Percentiles rank a stretch among this genome's conserved stretches.
Evolutionary conservation across 2,888 invertebrate genomes (phyloP).

Genomic region (Calameuta filiformis): DNA sequence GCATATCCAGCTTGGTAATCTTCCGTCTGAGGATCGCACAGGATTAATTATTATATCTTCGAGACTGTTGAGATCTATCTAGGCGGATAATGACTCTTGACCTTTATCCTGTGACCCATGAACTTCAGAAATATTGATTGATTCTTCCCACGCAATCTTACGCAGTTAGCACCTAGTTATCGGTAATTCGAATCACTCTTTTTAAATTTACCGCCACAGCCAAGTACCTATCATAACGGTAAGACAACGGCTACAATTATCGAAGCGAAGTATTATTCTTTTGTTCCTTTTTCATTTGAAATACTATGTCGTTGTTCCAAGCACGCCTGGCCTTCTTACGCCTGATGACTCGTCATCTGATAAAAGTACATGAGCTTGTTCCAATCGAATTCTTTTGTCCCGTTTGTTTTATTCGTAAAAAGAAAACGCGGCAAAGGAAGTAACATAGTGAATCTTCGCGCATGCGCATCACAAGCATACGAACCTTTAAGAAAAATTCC

Average conservation of each 20-base stretch:
- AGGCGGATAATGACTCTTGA: background rate
- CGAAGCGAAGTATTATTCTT: background rate
- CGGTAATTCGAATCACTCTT: background rate
- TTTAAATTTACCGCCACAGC: background rate
- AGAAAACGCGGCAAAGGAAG: background rate
- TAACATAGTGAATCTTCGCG: background rate
- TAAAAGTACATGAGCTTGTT: background rate
- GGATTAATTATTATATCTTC: background rate
- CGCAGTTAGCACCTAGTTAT: background rate
- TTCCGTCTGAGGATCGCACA: background rate
- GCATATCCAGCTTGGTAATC: background rate
- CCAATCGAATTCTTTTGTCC: slow-evolving; percentile 1
- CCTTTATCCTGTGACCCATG: background rate
- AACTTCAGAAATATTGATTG: background rate
- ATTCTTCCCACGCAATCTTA: background rate
- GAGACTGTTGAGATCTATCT: background rate
- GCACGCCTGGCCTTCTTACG: background rate
- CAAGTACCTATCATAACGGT: background rate
- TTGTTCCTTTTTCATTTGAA: background rate
- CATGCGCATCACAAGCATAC: background rate
- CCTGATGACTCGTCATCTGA: slow-evolving; percentile 4
- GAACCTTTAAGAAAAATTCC: background rate
- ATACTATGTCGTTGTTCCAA: slow-evolving; percentile 1
- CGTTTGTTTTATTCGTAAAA: background rate
- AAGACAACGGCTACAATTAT: background rate